Evolutionary conservation across 2,797 vertebrate species (phyloP).

Genomic region (Crenuchus spilurus): DNA sequence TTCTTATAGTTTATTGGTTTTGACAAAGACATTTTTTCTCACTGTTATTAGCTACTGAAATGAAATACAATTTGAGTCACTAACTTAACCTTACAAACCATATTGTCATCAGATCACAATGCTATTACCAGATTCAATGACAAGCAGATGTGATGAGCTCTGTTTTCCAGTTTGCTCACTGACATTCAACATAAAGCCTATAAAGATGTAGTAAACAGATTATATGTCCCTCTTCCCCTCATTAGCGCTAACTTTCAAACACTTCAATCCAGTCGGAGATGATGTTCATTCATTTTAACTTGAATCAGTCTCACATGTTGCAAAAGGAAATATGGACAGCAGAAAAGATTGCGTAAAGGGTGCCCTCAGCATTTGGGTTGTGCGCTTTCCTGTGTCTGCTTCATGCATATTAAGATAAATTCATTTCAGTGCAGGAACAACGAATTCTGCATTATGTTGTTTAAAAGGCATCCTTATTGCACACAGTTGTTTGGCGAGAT

Average conservation of each 20-base stretch:
- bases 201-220: not conserved
- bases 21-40: too few species aligned
- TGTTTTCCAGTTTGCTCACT: too few species aligned
- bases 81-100: too few species aligned
- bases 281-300: not conserved
- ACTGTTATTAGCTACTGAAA: too few species aligned
- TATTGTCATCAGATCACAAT: too few species aligned
- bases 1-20: too few species aligned
- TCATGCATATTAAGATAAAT: conserved; percentile 18
- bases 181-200: too few species aligned
- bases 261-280: not conserved
- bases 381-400: not conserved
- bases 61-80: too few species aligned
- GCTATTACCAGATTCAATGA: too few species aligned
- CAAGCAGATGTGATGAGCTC: too few species aligned
- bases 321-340: conserved; percentile 16
- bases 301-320: conserved; percentile 31
- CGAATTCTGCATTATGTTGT: conserved; percentile 18
- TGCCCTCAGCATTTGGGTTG: not conserved
- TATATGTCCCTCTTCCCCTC: not conserved
- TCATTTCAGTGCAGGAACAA: conserved; percentile 25
- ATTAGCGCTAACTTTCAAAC: not conserved
- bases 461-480: conserved; percentile 34
- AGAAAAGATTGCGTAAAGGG: not conserved
- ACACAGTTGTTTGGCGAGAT: conserved; percentile 41